Evolutionary conservation across 2,888 invertebrate genomes (phyloP).

Genomic region (Sinotaia quadrata): DNA sequence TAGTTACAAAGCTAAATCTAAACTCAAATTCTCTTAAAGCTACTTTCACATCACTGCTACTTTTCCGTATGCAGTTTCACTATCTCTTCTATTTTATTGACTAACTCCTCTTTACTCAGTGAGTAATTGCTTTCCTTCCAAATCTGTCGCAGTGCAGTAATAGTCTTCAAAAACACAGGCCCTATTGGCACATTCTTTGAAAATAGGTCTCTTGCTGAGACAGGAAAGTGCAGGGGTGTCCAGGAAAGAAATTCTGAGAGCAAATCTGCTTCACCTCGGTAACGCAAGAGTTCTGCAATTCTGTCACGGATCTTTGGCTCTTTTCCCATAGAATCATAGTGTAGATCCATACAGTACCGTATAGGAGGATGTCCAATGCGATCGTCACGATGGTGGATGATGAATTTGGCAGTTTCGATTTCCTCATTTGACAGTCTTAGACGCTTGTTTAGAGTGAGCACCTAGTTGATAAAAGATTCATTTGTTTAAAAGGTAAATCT

Average conservation of each 20-base stretch:
- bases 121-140: constrained; percentile 89
- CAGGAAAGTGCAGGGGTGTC: constrained; percentile 81
- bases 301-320: constrained; percentile 78
- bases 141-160: constrained; percentile 80
- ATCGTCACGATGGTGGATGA: constrained; percentile 81
- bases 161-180: constrained; percentile 78
- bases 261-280: constrained; percentile 79
- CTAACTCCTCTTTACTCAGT: constrained; percentile 79
- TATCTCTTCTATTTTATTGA: constrained; percentile 73
- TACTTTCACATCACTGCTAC: no score
- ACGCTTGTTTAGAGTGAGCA: constrained; percentile 73
- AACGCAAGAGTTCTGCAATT: constrained; percentile 86
- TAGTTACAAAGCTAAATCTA: no score
- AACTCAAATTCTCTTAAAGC: no score
- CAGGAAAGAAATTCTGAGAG: constrained; percentile 81
- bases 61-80: no score
- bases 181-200: constrained; percentile 72
- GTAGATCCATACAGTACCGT: constrained; percentile 60
- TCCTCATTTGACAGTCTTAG: constrained; percentile 89
- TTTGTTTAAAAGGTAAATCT: no score
- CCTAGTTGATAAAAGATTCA: constrained; percentile 42
- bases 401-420: constrained; percentile 84
- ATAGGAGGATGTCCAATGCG: constrained; percentile 74
- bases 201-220: constrained; percentile 82
- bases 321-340: constrained; percentile 70